phyloP scores from a whole-genome alignment of 2,888 invertebrate species.

The Coremacera marginata region DNA sequence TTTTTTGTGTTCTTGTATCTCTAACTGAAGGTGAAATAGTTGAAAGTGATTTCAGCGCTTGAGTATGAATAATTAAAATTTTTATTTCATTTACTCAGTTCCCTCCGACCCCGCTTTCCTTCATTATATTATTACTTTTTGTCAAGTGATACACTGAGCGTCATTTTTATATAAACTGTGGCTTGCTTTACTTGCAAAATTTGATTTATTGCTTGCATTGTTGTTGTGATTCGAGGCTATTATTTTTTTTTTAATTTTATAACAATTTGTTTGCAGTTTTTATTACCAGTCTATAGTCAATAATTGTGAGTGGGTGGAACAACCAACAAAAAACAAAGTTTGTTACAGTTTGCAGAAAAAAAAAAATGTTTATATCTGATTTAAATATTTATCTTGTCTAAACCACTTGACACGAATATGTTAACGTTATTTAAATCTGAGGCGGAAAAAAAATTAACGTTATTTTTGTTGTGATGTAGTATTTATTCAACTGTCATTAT shows the following conservation, averaged over 20 bases:
- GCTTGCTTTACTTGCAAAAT: not conserved
- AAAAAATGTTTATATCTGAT: too few species aligned
- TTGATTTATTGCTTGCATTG: not conserved
- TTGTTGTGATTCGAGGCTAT: not conserved
- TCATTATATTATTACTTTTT: not conserved
- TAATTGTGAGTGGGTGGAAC: too few species aligned
- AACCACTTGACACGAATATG: too few species aligned
- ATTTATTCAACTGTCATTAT: too few species aligned
- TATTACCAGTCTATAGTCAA: not conserved
- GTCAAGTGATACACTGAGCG: not conserved
- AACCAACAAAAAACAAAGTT: too few species aligned
- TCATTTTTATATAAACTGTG: not conserved
- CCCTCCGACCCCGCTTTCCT: not conserved
- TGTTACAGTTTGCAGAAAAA: too few species aligned
- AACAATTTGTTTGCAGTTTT: not conserved
- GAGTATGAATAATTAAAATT: conserved; percentile 25
- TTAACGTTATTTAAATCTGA: too few species aligned
- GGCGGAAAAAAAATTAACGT: too few species aligned
- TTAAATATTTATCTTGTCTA: too few species aligned
- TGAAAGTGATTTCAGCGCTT: not conserved
- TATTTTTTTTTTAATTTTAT: not conserved
- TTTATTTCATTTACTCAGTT: not conserved
- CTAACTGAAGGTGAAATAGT: conserved; percentile 9
- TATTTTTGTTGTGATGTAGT: too few species aligned
- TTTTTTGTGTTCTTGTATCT: not conserved